Conservation (phyloP, 1,140 invertebrate genomes). For the Magallana ariakensis region DNA sequence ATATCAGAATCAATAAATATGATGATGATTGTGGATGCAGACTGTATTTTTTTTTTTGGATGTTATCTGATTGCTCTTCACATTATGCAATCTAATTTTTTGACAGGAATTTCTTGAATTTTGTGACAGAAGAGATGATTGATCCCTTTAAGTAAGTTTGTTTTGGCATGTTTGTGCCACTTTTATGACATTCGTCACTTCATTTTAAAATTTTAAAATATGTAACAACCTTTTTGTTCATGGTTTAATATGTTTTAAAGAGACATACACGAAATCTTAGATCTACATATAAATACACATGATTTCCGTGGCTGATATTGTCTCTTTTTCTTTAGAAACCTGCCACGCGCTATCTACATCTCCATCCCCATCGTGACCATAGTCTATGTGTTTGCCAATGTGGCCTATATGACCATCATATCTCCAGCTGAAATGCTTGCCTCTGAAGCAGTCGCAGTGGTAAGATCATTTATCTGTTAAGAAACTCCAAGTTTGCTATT, state of each 20-base stretch:
- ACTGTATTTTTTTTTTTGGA: no score
- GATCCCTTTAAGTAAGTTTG: conserved; percentile 85
- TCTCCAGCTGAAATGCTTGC: conserved; percentile 79
- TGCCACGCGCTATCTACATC: conserved; percentile 81
- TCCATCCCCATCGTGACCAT: conserved; percentile 80
- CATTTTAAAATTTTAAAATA: no score
- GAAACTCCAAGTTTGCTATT: no score
- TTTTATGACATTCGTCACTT: no score
- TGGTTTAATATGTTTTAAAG: no score
- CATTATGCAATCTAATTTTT: conserved; percentile 45
- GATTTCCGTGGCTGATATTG: not conserved
- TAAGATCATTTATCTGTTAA: conserved; percentile 64
- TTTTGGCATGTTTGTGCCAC: no score
- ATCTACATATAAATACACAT: no score
- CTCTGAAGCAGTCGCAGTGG: conserved; percentile 81
- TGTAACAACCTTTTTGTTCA: no score
- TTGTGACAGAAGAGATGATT: conserved; percentile 98
- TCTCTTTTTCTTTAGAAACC: conserved; percentile 76
- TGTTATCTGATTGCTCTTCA: not conserved
- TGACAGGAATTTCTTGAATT: conserved; percentile 96
- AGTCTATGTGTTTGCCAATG: conserved; percentile 81
- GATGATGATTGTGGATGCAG: no score
- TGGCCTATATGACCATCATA: conserved; percentile 81
- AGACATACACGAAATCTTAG: no score
- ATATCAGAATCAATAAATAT: no score